phyloP scores from a whole-genome alignment of 2,797 vertebrate species.

The Onychomys arenicola region DNA sequence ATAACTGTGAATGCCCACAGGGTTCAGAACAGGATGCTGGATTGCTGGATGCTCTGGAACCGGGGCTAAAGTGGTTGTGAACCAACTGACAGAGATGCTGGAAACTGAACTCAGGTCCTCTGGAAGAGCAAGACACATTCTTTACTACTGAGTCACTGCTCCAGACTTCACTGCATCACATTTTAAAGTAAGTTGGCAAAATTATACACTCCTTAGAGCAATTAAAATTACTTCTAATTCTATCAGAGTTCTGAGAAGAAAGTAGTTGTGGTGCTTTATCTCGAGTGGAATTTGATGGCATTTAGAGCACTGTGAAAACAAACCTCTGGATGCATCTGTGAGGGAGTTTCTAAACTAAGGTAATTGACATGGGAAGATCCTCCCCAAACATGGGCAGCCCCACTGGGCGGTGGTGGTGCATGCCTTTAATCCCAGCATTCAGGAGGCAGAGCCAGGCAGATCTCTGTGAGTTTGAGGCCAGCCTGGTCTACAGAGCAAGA shows the following conservation, averaged over 20 bases:
- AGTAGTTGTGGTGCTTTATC: background rate
- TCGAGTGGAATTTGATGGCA: background rate
- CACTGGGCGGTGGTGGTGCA: too few relatives aligned
- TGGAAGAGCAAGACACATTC: background rate
- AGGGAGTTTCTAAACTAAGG: too few relatives aligned
- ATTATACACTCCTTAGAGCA: background rate
- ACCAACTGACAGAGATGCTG: background rate
- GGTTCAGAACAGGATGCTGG: background rate
- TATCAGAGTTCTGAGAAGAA: background rate
- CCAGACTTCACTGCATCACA: background rate
- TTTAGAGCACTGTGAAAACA: background rate
- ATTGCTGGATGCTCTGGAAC: background rate
- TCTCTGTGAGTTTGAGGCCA: too few relatives aligned
- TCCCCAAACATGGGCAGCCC: too few relatives aligned
- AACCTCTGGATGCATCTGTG: background rate
- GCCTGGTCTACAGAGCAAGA: too few relatives aligned
- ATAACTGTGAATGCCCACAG: background rate
- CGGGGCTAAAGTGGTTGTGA: too few relatives aligned
- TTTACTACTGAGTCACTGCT: background rate
- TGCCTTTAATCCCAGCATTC: too few relatives aligned
- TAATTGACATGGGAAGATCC: background rate
- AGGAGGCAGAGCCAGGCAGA: too few relatives aligned
- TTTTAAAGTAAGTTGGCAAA: constrained; percentile 35
- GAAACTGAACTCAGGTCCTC: background rate
- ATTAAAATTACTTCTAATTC: background rate